Conservation (phyloP, 92 coral and sea anemone genomes). For the Montipora capitata region DNA sequence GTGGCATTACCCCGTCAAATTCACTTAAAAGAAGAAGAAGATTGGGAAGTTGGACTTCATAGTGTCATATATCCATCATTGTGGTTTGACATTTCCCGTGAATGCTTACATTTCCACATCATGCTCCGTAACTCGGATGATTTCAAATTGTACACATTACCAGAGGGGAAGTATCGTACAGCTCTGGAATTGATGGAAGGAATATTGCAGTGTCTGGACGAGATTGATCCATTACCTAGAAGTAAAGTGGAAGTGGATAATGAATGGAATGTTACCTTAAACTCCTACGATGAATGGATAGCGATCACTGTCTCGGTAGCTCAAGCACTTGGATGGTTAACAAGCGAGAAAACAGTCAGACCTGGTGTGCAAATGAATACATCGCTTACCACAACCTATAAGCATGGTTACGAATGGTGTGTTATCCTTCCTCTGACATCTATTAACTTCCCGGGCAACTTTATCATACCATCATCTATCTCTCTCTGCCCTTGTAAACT, state of each 20-base stretch:
- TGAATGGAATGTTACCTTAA: constrained; percentile 2
- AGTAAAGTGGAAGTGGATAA: no score
- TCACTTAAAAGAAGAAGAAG: no score
- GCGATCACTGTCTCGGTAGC: not conserved
- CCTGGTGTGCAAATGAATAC: not conserved
- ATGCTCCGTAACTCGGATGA: not conserved
- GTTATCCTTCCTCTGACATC: not conserved
- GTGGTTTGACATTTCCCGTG: constrained; percentile 10
- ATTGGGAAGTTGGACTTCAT: constrained; percentile 2
- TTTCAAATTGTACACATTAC: not conserved
- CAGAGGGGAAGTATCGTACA: not conserved
- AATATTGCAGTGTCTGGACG: no score
- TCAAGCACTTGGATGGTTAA: not conserved
- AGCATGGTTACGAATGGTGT: constrained; percentile 5
- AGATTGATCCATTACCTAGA: no score
- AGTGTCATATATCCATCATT: not conserved
- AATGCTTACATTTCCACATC: not conserved
- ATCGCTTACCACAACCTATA: not conserved
- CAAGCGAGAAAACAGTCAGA: not conserved
- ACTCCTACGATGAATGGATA: not conserved
- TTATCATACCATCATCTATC: not conserved
- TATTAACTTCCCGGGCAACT: not conserved
- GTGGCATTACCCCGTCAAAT: no score
- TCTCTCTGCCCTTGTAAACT: not conserved
- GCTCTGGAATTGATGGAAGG: no score